Base-by-base conservation (phyloP, 1,140 invertebrate species). In the Chrysomallon squamiferum region DNA sequence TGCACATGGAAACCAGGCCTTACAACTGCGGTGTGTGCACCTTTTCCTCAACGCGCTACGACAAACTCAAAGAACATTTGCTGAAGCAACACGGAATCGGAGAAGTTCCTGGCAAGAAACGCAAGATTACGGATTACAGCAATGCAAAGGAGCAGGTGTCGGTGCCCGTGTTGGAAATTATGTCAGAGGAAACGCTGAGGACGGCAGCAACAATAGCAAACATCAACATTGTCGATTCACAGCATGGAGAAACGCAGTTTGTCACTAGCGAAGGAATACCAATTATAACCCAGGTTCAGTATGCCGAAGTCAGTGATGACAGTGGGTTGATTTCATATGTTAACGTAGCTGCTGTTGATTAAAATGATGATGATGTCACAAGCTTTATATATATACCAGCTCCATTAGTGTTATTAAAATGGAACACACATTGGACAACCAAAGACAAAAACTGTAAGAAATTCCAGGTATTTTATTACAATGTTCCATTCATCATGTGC, bases 11-110 rank as follows among this genome's bases (percentile, higher is more conserved):
- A 27, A 59, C 65, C 1, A 49, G 75, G 41, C 75, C 76, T 4
- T 71, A 73, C 50, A 63, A 74, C 41, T 81, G 77, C 70, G 78
- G 75, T 9, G 85, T 87, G 56, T 89, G 88, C 72, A 73, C 82
- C 2, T 89, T 88, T 67, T 79, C 84, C 32, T 87, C 87, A 22
- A 87, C 88, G 68, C 82, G 88, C 6, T 85, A 84, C 18, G 88
- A 89, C 77, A 89, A 89, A 66, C 81, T 89, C 29, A 88, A 88
- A 61, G 87, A 88, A 49, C 88, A 89, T 69, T 57, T 75, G 33
- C 60, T 72, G n/a, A 81, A 80, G 56, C 68, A 74, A 63, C 81
- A 83, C 59, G 70, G 69, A 30, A 62, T 71, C 41, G 79, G 79
- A n/a, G 65, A 73, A 30, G 52, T 62, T 9, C 73, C 77, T 11